Evolutionary conservation across 2,113 vertebrate species (phyloP).

Genomic region (Lethenteron camtschaticum): DNA sequence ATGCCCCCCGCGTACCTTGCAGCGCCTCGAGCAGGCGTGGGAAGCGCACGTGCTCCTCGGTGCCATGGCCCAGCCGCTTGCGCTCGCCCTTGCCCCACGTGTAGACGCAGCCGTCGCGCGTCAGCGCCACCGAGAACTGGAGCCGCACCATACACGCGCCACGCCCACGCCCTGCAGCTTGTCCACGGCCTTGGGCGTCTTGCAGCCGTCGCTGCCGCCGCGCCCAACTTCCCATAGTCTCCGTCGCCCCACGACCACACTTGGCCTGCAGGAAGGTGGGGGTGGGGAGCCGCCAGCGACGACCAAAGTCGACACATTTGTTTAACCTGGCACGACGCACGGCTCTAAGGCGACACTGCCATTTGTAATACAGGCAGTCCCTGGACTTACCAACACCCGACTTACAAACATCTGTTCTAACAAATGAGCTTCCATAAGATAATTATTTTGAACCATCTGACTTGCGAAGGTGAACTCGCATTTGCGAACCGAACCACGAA

Average conservation of each 20-base stretch:
- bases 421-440: too few species aligned
- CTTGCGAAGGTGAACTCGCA: too few species aligned
- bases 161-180: conserved; percentile 83
- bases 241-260: conserved; percentile 99
- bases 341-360: too few species aligned
- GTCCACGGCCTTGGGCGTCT: conserved; percentile 80
- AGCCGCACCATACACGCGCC: conserved; percentile 73
- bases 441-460: too few species aligned
- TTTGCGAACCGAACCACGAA: too few species aligned
- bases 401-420: too few species aligned
- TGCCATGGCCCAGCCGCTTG: conserved; percentile 81
- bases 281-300: too few species aligned
- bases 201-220: conserved; percentile 88
- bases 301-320: too few species aligned
- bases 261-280: conserved; percentile 34
- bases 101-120: conserved; percentile 85
- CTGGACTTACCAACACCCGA: too few species aligned
- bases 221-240: conserved; percentile 80
- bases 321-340: too few species aligned
- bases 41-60: conserved; percentile 80
- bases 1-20: conserved; percentile 52
- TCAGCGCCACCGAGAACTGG: conserved; percentile 84
- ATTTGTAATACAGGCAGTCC: too few species aligned
- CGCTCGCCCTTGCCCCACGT: conserved; percentile 98
- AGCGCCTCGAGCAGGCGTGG: conserved; percentile 72